Percentiles rank a stretch among this genome's conserved stretches.
Conservation (phyloP, 2,797 vertebrate species). For the Halcyon smyrnensis region DNA sequence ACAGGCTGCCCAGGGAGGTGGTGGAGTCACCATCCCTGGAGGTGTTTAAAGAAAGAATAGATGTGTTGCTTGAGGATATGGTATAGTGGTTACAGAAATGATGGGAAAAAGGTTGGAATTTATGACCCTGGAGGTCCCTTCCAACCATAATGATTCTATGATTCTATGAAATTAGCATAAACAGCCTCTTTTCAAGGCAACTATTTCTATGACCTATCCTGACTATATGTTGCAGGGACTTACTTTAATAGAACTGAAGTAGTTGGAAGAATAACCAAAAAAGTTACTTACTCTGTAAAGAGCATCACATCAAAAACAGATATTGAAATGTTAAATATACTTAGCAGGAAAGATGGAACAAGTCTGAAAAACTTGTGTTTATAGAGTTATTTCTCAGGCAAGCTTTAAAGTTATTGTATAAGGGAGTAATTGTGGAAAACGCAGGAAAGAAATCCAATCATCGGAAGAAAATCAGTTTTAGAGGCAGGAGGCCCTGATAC, state of each 20-base stretch:
- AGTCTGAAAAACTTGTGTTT: not conserved
- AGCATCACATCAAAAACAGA: not conserved
- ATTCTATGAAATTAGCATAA: not conserved
- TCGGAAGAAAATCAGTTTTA: constrained; percentile 39
- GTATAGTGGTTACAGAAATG: no score
- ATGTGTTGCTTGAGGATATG: no score
- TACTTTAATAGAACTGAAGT: not conserved
- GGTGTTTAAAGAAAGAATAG: no score
- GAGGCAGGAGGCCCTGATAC: not conserved
- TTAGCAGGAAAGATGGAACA: not conserved
- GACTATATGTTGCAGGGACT: not conserved
- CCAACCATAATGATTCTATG: no score
- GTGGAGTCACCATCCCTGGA: no score
- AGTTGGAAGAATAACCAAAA: not conserved
- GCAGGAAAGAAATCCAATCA: not conserved
- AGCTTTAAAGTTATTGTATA: not conserved
- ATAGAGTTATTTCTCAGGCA: not conserved
- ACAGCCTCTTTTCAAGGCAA: not conserved
- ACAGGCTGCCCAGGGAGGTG: no score
- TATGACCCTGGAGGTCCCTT: no score
- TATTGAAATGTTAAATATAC: not conserved
- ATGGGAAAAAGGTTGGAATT: no score
- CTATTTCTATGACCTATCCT: not conserved
- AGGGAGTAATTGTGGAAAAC: not conserved
- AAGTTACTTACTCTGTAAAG: not conserved